Base-by-base conservation (phyloP, 2,113 vertebrate genomes). In the Dipodomys ordii region DNA sequence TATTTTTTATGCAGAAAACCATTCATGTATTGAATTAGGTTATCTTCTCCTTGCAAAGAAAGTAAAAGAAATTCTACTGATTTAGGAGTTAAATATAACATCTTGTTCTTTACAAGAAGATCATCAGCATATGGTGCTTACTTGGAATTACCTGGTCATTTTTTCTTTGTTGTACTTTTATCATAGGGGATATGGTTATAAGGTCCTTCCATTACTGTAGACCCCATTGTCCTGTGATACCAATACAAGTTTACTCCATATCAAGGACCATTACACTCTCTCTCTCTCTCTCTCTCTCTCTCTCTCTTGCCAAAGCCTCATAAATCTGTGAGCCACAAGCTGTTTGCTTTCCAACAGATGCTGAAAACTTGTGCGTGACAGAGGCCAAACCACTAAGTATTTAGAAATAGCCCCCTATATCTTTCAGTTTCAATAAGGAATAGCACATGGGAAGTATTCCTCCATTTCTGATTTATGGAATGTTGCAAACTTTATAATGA, bases 321-420 rank as follows among this genome's bases (percentile, higher is more conserved):
- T 87, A 64, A 76, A 88, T 76, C 39, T 92, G 69, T 74, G 69
- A 93, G 76, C 8, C 11, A 2, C 22, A 60, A 30, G 28, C 28
- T 76, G n/a, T 83, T 82, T 90, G 49, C 83, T 86, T 84, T 44
- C 76, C 69, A 87, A 84, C 28, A 93, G 69, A 80, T 32, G 18
- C 73, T 79, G 72, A 23, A 60, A 60, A 6, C 27, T 74, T 53
- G 4, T 44, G 71, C 68, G 65, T 72, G 64, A 39, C 86, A 88
- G 46, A 81, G 28, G n/a, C 30, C 30, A 20, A 80, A 65, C 79
- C 76, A 60, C 8, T 49, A n/a, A 83, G 44, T 82, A 76, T 60
- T 93, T 93, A 88, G 79, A 90, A n/a, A 15, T 6, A 86, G 44
- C n/a, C 69, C 44, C 53, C 77, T 86, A 5, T 65, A 89, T 78